A percentile compares a stretch with the other conserved stretches of the same genome.
These are phyloP conservation scores for Orthosia gracilis DNA, from an alignment of 2,888 invertebrate species.

Conservation along the genomic window DNA sequence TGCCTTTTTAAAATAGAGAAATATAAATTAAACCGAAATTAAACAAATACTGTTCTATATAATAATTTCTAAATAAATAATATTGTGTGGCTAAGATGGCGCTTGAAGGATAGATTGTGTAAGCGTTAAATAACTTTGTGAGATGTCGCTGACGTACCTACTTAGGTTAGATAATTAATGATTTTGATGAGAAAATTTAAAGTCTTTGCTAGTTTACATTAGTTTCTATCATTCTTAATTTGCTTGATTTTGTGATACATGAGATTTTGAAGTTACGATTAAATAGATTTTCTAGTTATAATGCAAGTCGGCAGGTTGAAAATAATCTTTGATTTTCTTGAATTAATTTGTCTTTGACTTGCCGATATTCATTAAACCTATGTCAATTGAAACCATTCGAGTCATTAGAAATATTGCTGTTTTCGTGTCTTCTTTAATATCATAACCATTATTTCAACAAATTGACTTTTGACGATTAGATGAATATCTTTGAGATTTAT, in stretches of 20 bases:
- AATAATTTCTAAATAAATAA: constrained; percentile 62
- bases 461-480: constrained; percentile 41
- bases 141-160: constrained; percentile 71
- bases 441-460: constrained; percentile 40
- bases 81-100: constrained; percentile 63
- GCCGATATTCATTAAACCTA: constrained; percentile 49
- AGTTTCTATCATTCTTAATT: constrained; percentile 61
- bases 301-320: constrained; percentile 41
- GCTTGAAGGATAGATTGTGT: constrained; percentile 63
- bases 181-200: constrained; percentile 60
- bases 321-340: not conserved
- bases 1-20: constrained; percentile 68
- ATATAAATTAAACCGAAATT: constrained; percentile 61
- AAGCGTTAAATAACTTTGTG: constrained; percentile 65
- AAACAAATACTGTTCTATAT: constrained; percentile 63
- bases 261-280: constrained; percentile 64
- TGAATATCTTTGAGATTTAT: constrained; percentile 35
- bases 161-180: constrained; percentile 70
- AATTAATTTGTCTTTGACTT: constrained; percentile 7
- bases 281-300: constrained; percentile 47
- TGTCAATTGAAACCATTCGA: constrained; percentile 57
- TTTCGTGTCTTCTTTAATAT: constrained; percentile 48
- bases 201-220: constrained; percentile 64
- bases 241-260: constrained; percentile 65
- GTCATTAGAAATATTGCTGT: constrained; percentile 66